Evolutionary conservation across 1,140 invertebrate species (phyloP).

Genomic region (Drosophila sp.): DNA sequence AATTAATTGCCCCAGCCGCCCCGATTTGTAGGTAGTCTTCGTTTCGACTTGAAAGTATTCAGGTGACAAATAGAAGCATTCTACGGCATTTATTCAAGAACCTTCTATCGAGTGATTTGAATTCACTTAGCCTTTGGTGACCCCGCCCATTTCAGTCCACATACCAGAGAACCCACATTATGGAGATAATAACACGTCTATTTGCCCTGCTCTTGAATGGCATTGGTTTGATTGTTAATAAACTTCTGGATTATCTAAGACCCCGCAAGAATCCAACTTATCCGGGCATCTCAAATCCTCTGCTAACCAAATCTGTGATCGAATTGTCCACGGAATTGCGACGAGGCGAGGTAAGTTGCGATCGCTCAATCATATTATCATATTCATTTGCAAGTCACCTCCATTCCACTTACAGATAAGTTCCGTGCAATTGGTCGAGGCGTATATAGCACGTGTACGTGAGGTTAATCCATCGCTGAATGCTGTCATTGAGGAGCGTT

Average conservation of each 20-base stretch:
- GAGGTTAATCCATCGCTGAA: slow-evolving; percentile 90
- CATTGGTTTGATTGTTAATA: slow-evolving; percentile 47
- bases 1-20: not conserved
- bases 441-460: slow-evolving; percentile 88
- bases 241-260: slow-evolving; percentile 33
- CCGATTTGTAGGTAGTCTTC: slow-evolving; percentile 38
- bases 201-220: slow-evolving; percentile 50
- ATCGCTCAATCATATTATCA: slow-evolving; percentile 8
- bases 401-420: slow-evolving; percentile 82
- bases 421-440: slow-evolving; percentile 86
- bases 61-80: not conserved
- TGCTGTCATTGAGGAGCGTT: slow-evolving; percentile 89
- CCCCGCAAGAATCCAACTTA: slow-evolving; percentile 39
- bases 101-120: slow-evolving; percentile 36
- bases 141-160: not conserved
- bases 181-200: slow-evolving; percentile 63
- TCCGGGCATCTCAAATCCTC: slow-evolving; percentile 51
- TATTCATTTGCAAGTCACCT: slow-evolving; percentile 37
- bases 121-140: slow-evolving; percentile 34
- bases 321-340: slow-evolving; percentile 59
- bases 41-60: slow-evolving; percentile 18
- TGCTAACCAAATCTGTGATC: slow-evolving; percentile 59
- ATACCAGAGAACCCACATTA: slow-evolving; percentile 18
- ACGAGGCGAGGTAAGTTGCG: slow-evolving; percentile 57
- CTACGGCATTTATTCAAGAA: not conserved